Evolutionary conservation across 2,113 vertebrate genomes (phyloP), one percentile per base, ranked within the genome.

Genomic region (Myotis yumanensis): DNA sequence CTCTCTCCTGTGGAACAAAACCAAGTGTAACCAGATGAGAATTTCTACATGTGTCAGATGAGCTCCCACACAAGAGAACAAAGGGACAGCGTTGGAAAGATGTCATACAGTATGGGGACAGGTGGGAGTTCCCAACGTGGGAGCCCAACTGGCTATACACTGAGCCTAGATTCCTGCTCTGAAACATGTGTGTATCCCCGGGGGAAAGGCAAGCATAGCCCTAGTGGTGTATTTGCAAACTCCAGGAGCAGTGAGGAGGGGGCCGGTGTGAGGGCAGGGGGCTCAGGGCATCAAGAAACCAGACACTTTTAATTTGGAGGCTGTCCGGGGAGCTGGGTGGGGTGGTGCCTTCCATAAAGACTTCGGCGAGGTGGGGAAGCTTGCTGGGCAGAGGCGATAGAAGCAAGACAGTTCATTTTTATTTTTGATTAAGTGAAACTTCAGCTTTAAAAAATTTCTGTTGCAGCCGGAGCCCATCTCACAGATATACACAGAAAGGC

Each of bases 21-120:
- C 84, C 94, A 96, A 66, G 94, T 95, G 95, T 97, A 97, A 98
- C 94, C 95, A 93, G 95, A 97, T 96, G 86, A 93, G 96, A 97
- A 95, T 97, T 87, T 98, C 96, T 97, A 62, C 84, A 96, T 96
- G 96, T 76, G 87, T 91, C 97, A 96, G 89, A 86, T 91, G 96
- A 95, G 95, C 93, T 93, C 94, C 64, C 59, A 87, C 85, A 35
- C 96, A 95, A 93, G 80, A 97, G 92, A 98, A 98, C 97, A 98
- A 97, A 98, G 90, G 93, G 89, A 84, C 86, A 95, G 92, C 97
- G 92, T 96, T 71, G 54, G 57, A 54, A 90, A 82, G 46, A 82
- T 89, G 86, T 95, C 85, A 66, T 28, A 57, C 52, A 69, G 82
- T 57, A 89, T 91, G 94, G 95, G 97, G 97, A 96, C 85, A 87